Base-by-base conservation (phyloP, 2,888 invertebrate genomes). In the Quadroppia sp. region DNA sequence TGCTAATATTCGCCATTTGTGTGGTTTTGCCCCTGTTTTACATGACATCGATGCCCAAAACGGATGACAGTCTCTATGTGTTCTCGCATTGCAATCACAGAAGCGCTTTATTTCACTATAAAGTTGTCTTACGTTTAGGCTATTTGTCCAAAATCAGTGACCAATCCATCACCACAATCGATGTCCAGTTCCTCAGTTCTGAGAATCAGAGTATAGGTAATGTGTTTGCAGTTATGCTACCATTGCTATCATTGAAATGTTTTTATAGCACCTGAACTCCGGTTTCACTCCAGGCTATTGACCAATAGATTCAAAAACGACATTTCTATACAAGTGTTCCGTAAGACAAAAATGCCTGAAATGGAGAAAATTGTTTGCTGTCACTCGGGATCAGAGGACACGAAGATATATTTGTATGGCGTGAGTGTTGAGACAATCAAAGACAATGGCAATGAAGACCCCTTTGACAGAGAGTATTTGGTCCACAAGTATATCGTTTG, bases 401-500 rank as follows among this genome's bases (percentile, higher is more conserved):
- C 20, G 2, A 11, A 25, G 6, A 56, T 56, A 4, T 56, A 25
- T 28, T 15, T 56, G 56, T 56, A 23, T 25, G 56, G 56, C 9
- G 3, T 56, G 7, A 23, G 23, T 20, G 56, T 56, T 15, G 23
- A 23, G 15, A 56, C 23, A 4, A 23, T 56, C 7, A 28, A 56
- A 56, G 23, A 56, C 25, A 23, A 4, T 2, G 56, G 28, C 3
- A 28, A 7, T 56, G 56, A 56, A 20, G 56, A 56, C 6, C 23
- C 25, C 6, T 23, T 56, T 56, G 28, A 28, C 3, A 56, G 28
- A 56, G 23, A 56, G 23, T 56, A 56, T 56, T 23, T 25, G 23
- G 56, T 56, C 23, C 56, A 56, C 7, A 56, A 56, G 25, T 56
- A 56, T 56, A 56, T 56, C 28, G 23, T 56, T 56, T 9, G 56